phyloP scores from a whole-genome alignment of 2,888 invertebrate species.

The Diaprepes abbreviatus region DNA sequence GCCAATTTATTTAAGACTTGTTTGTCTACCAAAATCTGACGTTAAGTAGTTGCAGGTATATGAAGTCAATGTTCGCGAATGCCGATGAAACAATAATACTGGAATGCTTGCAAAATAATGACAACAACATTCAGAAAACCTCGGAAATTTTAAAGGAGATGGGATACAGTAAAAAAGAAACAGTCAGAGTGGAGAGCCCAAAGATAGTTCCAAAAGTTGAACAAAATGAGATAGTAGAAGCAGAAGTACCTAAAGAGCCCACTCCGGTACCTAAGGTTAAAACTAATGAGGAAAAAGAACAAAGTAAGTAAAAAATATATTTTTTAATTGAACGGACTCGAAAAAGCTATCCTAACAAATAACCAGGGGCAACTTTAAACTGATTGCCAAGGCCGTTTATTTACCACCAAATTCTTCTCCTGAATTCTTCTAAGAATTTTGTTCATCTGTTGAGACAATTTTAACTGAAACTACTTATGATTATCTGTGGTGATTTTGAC shows the following conservation, averaged over 20 bases:
- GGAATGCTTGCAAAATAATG: constrained; percentile 86
- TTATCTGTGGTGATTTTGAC: too few relatives aligned
- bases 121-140: constrained; percentile 91
- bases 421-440: too few relatives aligned
- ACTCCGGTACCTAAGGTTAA: constrained; percentile 75
- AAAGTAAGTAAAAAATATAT: constrained; percentile 71
- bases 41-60: constrained; percentile 75
- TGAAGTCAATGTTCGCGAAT: constrained; percentile 92
- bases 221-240: constrained; percentile 52
- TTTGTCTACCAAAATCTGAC: constrained; percentile 42
- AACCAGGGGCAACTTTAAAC: too few relatives aligned
- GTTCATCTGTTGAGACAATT: too few relatives aligned
- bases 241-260: constrained; percentile 57
- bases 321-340: too few relatives aligned
- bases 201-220: constrained; percentile 67
- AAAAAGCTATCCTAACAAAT: too few relatives aligned
- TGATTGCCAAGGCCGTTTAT: too few relatives aligned
- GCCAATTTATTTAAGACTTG: constrained; percentile 67
- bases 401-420: too few relatives aligned
- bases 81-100: constrained; percentile 90
- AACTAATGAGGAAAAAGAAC: constrained; percentile 78
- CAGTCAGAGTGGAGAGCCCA: constrained; percentile 69
- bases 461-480: too few relatives aligned
- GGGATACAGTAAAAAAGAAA: constrained; percentile 87
- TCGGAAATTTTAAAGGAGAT: constrained; percentile 84